phyloP scores from a whole-genome alignment of 2,797 vertebrate genomes.

The Tolypeutes matacus region DNA sequence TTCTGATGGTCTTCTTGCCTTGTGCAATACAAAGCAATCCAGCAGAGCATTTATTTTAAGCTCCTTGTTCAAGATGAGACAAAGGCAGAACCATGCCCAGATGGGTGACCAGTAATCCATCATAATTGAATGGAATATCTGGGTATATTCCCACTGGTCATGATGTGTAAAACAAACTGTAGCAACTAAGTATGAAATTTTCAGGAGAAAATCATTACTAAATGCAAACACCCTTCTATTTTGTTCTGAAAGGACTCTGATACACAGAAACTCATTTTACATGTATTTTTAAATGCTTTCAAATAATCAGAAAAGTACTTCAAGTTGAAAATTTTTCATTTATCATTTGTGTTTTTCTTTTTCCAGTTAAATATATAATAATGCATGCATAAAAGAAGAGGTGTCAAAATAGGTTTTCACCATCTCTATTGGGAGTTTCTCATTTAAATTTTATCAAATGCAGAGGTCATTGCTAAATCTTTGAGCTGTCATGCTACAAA shows the following conservation, averaged over 20 bases:
- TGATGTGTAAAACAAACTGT: conserved; percentile 6
- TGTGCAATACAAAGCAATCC: conserved; percentile 8
- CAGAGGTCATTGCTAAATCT: conserved; percentile 59
- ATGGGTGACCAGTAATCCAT: conserved; percentile 6
- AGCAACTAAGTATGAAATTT: conserved; percentile 5
- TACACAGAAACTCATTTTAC: neutral
- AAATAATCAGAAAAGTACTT: neutral
- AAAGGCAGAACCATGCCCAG: conserved; percentile 36
- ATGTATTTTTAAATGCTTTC: conserved; percentile 27
- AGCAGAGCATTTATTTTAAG: conserved; percentile 42
- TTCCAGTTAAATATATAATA: conserved; percentile 46
- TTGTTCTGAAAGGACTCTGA: neutral
- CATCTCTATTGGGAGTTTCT: conserved; percentile 39
- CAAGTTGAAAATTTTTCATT: conserved; percentile 53
- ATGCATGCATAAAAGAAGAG: conserved; percentile 56
- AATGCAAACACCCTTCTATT: neutral
- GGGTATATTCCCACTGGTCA: neutral
- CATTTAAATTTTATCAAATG: conserved; percentile 70
- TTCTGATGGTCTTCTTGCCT: neutral
- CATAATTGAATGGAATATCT: conserved; percentile 25
- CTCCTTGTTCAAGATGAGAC: neutral
- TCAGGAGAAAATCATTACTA: neutral
- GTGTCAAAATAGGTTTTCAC: conserved; percentile 62
- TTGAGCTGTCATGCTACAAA: conserved; percentile 39
- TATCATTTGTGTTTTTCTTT: conserved; percentile 55